Evolutionary conservation across 2,113 vertebrate species (phyloP), one percentile per base, ranked within the genome.

Genomic region (Peromyscus leucopus): DNA sequence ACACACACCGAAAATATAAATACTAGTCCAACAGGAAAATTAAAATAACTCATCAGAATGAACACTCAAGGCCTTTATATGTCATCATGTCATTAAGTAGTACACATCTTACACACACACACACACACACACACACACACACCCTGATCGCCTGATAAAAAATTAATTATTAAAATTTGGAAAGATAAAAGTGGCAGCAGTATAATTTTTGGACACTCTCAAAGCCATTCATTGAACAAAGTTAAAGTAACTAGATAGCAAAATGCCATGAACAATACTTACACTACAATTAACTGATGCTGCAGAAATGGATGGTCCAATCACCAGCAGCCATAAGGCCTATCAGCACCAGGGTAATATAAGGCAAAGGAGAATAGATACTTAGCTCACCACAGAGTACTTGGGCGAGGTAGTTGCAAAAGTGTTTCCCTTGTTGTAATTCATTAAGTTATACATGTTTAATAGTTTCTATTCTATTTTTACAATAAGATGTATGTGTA

Each of bases 381-480:
- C 10, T 39, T 76, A 28, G 12, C 36, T 82, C 55, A 59, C 79
- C 79, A 82, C 21, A 12, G 48, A 79, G 79, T 24, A 12, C 57
- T 61, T 65, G 69, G 67, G 39, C 26, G 79, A 17, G 15, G 31
- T 67, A 13, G 71, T 61, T 86, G 39, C 1, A 28, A 42, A 13
- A 28, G 17, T 59, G 9, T 80, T 91, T 89, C 42, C 11, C 2
- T 80, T 72, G 36, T 13, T 55, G 26, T 75, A 84, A 69, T 89
- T 67, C 39, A 63, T 36, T 42, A 84, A 72, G 63, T 26, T 80
- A 74, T 31, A 51, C 0, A 7, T 15, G 74, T 75, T 72, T 63
- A 55, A 69, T 72, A 4, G 82, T 75, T 93, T 78, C 36, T 91
- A 39, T n/a, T 75, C 55, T 57, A 48, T 83, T 93, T 74, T 97